A percentile compares a stretch with the other conserved stretches of the same genome.
These are phyloP conservation scores for Nymphicus hollandicus DNA, from an alignment of 2,113 vertebrate genomes.

Conservation along the genomic window DNA sequence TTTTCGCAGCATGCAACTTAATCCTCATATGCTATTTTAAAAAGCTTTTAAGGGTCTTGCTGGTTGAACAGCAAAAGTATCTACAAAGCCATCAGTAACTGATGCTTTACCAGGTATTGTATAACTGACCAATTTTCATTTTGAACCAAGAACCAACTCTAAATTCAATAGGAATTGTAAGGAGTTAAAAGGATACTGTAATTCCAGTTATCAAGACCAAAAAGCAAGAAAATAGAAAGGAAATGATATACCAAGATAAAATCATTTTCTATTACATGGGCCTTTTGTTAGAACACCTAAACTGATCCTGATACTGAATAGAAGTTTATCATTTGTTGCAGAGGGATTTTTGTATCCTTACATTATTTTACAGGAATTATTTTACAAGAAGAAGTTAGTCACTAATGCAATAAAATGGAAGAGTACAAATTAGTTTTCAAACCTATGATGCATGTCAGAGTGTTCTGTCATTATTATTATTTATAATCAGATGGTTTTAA, in stretches of 20 bases:
- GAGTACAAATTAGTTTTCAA: conserved; percentile 2
- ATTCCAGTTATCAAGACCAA: not conserved
- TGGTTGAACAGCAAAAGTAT: not conserved
- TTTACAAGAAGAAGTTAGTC: not conserved
- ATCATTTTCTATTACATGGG: not conserved
- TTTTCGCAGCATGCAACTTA: not conserved
- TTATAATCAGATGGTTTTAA: conserved; percentile 26
- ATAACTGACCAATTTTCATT: not conserved
- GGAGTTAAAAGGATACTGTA: not conserved
- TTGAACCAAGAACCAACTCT: not conserved
- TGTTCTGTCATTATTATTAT: not conserved
- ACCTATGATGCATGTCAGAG: not conserved
- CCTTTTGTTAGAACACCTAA: not conserved
- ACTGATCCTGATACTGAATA: not conserved
- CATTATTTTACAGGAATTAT: not conserved
- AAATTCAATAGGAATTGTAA: not conserved
- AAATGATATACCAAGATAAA: not conserved
- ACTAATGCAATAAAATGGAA: not conserved
- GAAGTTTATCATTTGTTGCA: not conserved
- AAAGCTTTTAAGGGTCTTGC: not conserved
- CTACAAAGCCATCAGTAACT: not conserved
- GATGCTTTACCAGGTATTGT: not conserved
- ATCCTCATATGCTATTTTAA: not conserved
- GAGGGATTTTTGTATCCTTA: not conserved
- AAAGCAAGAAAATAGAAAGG: not conserved